phyloP scores from a whole-genome alignment of 1,140 invertebrate species.

The Rhagoletis pomonella region DNA sequence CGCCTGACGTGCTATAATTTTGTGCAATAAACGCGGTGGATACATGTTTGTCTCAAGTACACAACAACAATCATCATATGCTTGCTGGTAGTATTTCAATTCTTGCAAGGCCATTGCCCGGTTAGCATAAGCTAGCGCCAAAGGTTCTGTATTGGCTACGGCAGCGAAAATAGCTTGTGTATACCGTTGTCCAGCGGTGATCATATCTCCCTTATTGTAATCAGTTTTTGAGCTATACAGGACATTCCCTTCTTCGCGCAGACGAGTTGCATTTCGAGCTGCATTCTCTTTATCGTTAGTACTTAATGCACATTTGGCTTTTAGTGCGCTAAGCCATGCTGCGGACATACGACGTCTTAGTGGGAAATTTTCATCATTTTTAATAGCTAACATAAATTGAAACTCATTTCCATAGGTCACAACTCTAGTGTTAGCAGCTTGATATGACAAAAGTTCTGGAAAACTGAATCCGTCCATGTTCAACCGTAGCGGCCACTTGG shows the following conservation, averaged over 20 bases:
- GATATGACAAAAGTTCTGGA: background rate
- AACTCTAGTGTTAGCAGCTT: constrained; percentile 11
- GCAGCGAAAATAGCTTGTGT: constrained; percentile 64
- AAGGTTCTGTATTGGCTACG: constrained; percentile 54
- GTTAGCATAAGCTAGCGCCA: constrained; percentile 65
- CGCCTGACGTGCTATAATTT: constrained; percentile 66
- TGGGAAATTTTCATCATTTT: constrained; percentile 14
- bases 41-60: constrained; percentile 64
- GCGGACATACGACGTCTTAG: constrained; percentile 50
- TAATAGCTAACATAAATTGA: constrained; percentile 54
- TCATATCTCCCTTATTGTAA: background rate
- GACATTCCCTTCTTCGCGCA: constrained; percentile 63
- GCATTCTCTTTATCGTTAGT: constrained; percentile 12
- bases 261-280: background rate
- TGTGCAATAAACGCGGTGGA: constrained; percentile 62
- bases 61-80: constrained; percentile 68
- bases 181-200: constrained; percentile 62
- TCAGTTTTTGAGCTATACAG: constrained; percentile 56
- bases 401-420: constrained; percentile 61
- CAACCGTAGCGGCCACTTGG: background rate
- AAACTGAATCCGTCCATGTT: background rate
- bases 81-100: constrained; percentile 65
- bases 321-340: constrained; percentile 56
- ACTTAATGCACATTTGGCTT: constrained; percentile 19
- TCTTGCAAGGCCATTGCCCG: constrained; percentile 67